Conservation (phyloP, 1,140 invertebrate genomes). For the Neotoxoptera formosana region DNA sequence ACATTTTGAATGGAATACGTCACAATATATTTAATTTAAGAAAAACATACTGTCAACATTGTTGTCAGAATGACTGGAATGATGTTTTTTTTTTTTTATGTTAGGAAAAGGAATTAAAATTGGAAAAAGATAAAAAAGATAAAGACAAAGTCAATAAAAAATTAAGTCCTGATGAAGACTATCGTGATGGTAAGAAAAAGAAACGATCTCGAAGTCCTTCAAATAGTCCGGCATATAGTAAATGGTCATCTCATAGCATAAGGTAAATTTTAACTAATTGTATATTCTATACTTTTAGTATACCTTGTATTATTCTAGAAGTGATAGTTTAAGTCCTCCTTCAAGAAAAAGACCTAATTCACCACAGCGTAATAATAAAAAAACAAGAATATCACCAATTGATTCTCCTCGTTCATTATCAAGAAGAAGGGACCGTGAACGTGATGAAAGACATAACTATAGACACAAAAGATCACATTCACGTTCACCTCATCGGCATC, state of each 20-base stretch:
- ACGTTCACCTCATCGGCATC: constrained; percentile 48
- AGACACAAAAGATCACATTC: constrained; percentile 52
- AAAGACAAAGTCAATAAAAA: constrained; percentile 51
- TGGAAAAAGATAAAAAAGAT: constrained; percentile 51
- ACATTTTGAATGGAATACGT: not conserved
- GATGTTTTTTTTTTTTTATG: not conserved
- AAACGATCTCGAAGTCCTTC: constrained; percentile 48
- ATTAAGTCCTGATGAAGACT: constrained; percentile 51
- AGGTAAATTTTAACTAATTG: not conserved
- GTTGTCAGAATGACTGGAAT: not conserved
- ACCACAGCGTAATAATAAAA: constrained; percentile 48
- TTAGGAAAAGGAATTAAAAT: constrained; percentile 47
- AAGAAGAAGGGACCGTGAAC: constrained; percentile 50
- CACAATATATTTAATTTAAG: not conserved
- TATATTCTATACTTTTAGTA: not conserved
- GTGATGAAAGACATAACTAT: constrained; percentile 46
- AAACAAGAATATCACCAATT: constrained; percentile 43
- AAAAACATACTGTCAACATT: no score
- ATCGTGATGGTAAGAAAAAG: constrained; percentile 44
- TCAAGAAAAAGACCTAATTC: constrained; percentile 44
- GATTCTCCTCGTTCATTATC: constrained; percentile 46
- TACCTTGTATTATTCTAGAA: constrained; percentile 16
- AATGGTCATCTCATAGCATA: constrained; percentile 56
- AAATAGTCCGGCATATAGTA: constrained; percentile 53
- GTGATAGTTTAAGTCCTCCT: constrained; percentile 52